Base-by-base conservation (phyloP, 2,888 invertebrate species). In the Tyria jacobaeae region DNA sequence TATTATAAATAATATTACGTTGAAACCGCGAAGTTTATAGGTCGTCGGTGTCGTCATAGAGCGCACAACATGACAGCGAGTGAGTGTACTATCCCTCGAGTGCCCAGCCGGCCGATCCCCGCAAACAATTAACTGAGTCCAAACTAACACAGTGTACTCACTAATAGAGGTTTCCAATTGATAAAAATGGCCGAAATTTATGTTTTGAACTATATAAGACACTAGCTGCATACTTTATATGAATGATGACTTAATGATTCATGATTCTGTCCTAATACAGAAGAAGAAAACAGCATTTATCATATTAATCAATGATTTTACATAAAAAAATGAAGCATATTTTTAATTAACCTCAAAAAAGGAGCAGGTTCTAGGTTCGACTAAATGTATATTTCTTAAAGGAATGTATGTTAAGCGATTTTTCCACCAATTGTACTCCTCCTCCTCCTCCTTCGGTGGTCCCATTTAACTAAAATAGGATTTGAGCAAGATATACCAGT, bases 111-210 rank as follows among this genome's bases (percentile, higher is more conserved):
- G 63, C 69, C 60, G 72, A 73, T 79, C 76, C 79, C 77, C 84
- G 85, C 85, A 86, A 77, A 75, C 78, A 77, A 76, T 76, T 76
- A 76, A 77, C 78, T 76, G 62, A 81, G 85, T 85, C 86, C 85
- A 69, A 73, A 80, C 80, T 78, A 77, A 74, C 75, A 66, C 67
- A 71, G 72, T 59, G 57, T 51, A 59, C 55, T 24, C 54, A 62
- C 65, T 75, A 65, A 68, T 66, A 73, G 64, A 68, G 62, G 70
- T 73, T 75, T 68, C 66, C 53, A 73, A 58, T 57, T 60, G 70
- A 65, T 66, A 64, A 64, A 21, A 64, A 56, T 50, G 47, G 49
- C n/a, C n/a, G n/a, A n/a, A n/a, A 56, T 51, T 50, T 25, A 44
- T 39, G 21, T 48, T 54, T 47, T 21, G 17, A 6, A 41, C 47